Conservation (phyloP, 2,888 invertebrate species). For the Trileptium ribeirensis region DNA sequence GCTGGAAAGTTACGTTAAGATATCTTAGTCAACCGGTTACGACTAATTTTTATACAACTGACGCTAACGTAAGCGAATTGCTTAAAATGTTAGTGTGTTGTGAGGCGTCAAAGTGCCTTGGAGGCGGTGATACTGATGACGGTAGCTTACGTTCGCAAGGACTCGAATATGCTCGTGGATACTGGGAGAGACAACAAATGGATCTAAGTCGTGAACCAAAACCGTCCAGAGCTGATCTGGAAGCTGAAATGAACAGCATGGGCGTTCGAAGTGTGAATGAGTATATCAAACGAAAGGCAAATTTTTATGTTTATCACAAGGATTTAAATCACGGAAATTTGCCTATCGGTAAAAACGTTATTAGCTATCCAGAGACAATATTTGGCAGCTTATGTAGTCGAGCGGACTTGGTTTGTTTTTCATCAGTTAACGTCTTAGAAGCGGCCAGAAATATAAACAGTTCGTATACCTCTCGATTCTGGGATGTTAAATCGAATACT, state of each 20-base stretch:
- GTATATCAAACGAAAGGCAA: background rate
- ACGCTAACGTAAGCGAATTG: background rate
- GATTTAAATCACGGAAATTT: background rate
- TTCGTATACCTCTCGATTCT: background rate
- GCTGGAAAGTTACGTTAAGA: background rate
- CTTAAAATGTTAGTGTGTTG: background rate
- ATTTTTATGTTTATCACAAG: background rate
- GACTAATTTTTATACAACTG: background rate
- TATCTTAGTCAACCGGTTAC: background rate
- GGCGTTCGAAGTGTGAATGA: background rate
- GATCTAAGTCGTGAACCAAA: background rate
- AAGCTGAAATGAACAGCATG: background rate
- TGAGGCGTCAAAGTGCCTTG: background rate
- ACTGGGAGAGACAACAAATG: background rate
- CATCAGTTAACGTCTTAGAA: background rate
- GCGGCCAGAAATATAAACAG: background rate
- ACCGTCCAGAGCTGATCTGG: background rate
- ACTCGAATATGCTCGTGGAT: background rate
- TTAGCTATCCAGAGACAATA: background rate
- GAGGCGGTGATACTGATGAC: background rate
- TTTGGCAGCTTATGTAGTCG: background rate
- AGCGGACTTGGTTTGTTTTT: background rate
- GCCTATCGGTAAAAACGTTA: background rate
- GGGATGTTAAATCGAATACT: background rate
- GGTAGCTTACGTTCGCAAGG: background rate